Evolutionary conservation across 2,797 vertebrate genomes (phyloP).

Genomic region (Nothura maculosa): DNA sequence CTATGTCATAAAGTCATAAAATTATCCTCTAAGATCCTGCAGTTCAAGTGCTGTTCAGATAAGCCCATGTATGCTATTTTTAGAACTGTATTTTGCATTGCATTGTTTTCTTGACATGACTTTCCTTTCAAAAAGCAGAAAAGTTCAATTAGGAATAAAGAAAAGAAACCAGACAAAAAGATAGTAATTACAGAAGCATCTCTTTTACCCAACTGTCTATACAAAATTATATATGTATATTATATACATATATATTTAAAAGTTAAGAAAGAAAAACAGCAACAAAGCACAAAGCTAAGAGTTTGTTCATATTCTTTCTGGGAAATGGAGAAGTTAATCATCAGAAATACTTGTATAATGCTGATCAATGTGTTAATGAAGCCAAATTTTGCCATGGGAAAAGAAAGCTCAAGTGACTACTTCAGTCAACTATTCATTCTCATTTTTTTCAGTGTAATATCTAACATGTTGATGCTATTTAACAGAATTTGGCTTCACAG

Average conservation of each 20-base stretch:
- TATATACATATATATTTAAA: background rate
- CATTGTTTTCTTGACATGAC: background rate
- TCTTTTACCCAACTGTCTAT: background rate
- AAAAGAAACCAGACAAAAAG: background rate
- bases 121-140: conserved; percentile 1
- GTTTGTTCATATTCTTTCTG: background rate
- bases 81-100: background rate
- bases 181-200: background rate
- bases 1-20: background rate
- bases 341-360: background rate
- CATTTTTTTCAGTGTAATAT: background rate
- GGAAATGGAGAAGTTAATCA: background rate
- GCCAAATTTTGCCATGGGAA: background rate
- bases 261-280: background rate
- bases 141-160: background rate
- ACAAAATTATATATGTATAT: background rate
- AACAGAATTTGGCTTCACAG: too few relatives aligned
- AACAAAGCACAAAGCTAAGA: background rate
- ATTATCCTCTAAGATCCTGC: background rate
- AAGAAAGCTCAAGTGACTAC: background rate
- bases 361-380: background rate
- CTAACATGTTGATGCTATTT: conserved; percentile 21
- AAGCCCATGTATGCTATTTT: background rate
- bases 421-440: background rate
- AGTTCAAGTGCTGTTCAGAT: conserved; percentile 13